Percentiles rank a stretch among this genome's conserved stretches.
These are phyloP conservation scores for Odontocerum albicorne DNA, from an alignment of 2,888 invertebrate species.

Conservation along the genomic window DNA sequence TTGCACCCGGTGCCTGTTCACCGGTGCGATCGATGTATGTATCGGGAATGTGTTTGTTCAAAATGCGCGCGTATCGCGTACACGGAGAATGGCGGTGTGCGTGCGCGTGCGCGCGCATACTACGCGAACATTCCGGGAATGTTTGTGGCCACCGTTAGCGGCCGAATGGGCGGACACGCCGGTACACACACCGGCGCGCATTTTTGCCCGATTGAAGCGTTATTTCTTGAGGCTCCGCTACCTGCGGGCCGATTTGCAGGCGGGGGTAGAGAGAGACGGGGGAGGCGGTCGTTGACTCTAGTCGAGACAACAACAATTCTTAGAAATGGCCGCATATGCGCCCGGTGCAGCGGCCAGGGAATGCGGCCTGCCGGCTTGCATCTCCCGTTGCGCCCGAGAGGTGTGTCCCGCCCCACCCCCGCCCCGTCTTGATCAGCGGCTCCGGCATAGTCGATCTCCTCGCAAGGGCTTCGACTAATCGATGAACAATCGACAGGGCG, in stretches of 20 bases:
- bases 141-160: constrained; percentile 6
- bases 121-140: constrained; percentile 8
- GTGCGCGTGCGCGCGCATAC: constrained; percentile 18
- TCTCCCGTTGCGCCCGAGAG: background rate
- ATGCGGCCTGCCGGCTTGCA: background rate
- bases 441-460: too few species aligned
- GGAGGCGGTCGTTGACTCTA: constrained; percentile 21
- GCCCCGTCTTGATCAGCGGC: too few species aligned
- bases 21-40: too few species aligned
- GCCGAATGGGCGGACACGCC: constrained; percentile 3
- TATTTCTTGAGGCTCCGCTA: constrained; percentile 2
- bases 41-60: background rate
- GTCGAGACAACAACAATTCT: constrained; percentile 9
- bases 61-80: background rate
- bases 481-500: too few species aligned
- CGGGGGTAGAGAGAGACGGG: background rate
- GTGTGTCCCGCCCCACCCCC: background rate
- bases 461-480: too few species aligned
- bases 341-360: background rate
- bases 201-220: constrained; percentile 9
- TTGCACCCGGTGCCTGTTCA: too few species aligned
- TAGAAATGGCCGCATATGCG: constrained; percentile 12
- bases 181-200: background rate
- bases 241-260: constrained; percentile 1
- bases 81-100: background rate